A percentile compares a stretch with the other conserved stretches of the same genome.
Conservation (phyloP, 2,113 vertebrate genomes). For the Centropus bengalensis region DNA sequence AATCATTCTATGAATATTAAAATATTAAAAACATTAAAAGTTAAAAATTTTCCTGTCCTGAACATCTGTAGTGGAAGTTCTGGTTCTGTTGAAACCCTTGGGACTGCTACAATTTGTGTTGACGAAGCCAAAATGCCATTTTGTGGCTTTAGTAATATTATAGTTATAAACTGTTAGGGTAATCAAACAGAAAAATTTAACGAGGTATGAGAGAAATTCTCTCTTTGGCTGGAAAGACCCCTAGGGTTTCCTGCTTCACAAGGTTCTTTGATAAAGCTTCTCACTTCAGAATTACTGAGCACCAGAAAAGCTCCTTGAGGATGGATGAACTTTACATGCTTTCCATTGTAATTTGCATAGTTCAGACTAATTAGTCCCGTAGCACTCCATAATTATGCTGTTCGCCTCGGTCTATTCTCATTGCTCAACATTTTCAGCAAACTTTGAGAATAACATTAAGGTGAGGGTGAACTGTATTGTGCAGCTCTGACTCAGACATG, state of each 20-base stretch:
- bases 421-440: neutral
- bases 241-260: neutral
- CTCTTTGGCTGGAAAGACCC: constrained; percentile 3
- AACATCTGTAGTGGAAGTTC: neutral
- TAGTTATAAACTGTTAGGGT: neutral
- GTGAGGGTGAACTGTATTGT: neutral
- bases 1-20: neutral
- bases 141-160: neutral
- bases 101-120: neutral
- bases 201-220: neutral
- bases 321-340: constrained; percentile 15
- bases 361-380: constrained; percentile 28
- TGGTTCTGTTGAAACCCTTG: neutral
- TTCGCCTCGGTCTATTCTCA: neutral
- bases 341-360: constrained; percentile 1
- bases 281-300: neutral
- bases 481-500: neutral
- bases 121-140: neutral
- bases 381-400: neutral
- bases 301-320: neutral
- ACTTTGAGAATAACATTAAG: neutral
- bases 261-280: constrained; percentile 6
- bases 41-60: neutral
- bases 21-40: neutral
- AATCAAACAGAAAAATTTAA: constrained; percentile 13